Evolutionary conservation across 2,888 invertebrate genomes (phyloP), one percentile per base, ranked within the genome.

Genomic region (Orthonychiurus folsomi): DNA sequence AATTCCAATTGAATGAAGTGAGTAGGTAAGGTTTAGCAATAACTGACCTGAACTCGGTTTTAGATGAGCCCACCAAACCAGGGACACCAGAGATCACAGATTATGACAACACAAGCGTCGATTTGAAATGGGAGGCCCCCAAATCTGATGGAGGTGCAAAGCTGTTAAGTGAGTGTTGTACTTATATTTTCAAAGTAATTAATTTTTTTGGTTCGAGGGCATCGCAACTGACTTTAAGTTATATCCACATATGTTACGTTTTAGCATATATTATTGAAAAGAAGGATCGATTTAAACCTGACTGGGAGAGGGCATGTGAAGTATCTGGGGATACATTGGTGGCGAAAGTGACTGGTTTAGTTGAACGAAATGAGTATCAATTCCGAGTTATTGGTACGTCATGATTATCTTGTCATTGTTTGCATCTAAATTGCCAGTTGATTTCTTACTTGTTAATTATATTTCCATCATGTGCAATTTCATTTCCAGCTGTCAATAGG

Each of bases 81-180:
- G 91, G 92, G 27, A 89, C 89, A 64, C 95, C 95, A 12, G 88
- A 91, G 75, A 86, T 94, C 56, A 86, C 85, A 0, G 93, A 94
- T 72, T 97, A 93, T 78, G 95, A 96, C 78, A 93, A 93, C 77
- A 89, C 87, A 74, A 93, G 93, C 73, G 92, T 94, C 0, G 87
- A 89, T 67, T 83, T 93, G 72, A 89, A 91, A 76, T 97, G 96
- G 95, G 85, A 86, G 21, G 84, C 90, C 52, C 95, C 96, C 1
- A 84, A 84, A 67, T 60, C 59, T 18, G 95, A 95, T 76, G 94
- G 95, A 60, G 95, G 95, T 3, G 88, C 93, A 1, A 90, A 93
- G n/a, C n/a, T n/a, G n/a, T n/a, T n/a, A n/a, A n/a, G n/a, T n/a
- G n/a, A n/a, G n/a, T 37, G 15, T 9, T 37, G 5, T 37, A 15